Conservation (phyloP, 2,113 vertebrate species). For the Caranx ignobilis region DNA sequence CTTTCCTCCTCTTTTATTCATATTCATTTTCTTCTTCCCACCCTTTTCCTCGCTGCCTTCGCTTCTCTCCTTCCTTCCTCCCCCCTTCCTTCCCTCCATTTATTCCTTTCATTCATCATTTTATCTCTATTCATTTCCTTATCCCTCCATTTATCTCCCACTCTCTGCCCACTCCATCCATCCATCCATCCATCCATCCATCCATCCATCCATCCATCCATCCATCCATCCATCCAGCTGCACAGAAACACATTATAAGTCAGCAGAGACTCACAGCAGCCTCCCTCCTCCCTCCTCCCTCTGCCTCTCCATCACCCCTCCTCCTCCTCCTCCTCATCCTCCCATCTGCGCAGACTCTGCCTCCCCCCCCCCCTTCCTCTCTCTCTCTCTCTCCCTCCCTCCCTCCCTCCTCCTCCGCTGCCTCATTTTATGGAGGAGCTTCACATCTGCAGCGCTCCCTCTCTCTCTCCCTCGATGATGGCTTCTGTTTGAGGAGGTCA, state of each 20-base stretch:
- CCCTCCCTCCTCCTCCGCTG: constrained; percentile 36
- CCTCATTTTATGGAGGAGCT: constrained; percentile 72
- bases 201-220: constrained; percentile 4
- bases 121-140: constrained; percentile 18
- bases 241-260: constrained; percentile 36
- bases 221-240: constrained; percentile 54
- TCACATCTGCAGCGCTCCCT: constrained; percentile 76
- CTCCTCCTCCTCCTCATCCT: constrained; percentile 47
- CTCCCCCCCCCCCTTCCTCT: constrained; percentile 23
- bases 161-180: no score
- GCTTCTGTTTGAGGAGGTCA: constrained; percentile 60
- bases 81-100: neutral
- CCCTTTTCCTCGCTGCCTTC: neutral
- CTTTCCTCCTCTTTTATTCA: neutral
- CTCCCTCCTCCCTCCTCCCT: constrained; percentile 16
- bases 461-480: constrained; percentile 42
- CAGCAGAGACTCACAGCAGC: constrained; percentile 39
- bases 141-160: neutral
- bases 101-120: no score
- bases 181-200: neutral
- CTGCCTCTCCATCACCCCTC: neutral
- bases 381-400: neutral
- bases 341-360: constrained; percentile 72
- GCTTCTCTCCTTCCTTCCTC: neutral
- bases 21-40: neutral